Evolutionary conservation across 2,113 vertebrate genomes (phyloP).

Genomic region (Myotis yumanensis): DNA sequence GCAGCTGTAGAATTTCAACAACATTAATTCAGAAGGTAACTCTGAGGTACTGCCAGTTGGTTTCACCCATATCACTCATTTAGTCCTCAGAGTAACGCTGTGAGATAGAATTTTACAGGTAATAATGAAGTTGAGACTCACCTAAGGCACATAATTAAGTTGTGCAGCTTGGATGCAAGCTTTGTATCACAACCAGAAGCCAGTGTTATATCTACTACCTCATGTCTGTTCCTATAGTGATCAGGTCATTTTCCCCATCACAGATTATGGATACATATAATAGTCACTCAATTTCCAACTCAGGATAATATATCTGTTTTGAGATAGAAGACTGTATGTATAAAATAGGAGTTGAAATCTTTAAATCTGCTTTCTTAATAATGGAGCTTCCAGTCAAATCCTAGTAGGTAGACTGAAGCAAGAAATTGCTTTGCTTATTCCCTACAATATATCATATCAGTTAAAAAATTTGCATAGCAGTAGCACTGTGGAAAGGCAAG

Average conservation of each 20-base stretch:
- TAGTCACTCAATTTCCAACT: neutral
- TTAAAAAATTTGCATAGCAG: constrained; percentile 32
- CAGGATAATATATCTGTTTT: neutral
- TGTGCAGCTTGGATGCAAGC: neutral
- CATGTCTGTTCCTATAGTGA: neutral
- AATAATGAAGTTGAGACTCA: neutral
- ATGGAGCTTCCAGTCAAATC: neutral
- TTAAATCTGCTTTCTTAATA: constrained; percentile 41
- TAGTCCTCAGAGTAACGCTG: constrained; percentile 17
- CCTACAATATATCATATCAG: neutral
- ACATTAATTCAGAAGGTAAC: constrained; percentile 26
- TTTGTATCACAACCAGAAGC: constrained; percentile 8
- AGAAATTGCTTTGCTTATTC: constrained; percentile 21
- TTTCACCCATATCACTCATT: neutral
- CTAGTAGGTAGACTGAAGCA: neutral
- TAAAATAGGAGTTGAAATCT: constrained; percentile 16
- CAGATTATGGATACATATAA: neutral
- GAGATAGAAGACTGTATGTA: neutral
- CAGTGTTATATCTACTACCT: neutral
- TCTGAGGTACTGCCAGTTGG: constrained; percentile 19
- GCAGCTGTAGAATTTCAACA: constrained; percentile 34
- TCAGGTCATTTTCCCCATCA: neutral
- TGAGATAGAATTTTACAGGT: neutral
- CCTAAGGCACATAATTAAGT: neutral
- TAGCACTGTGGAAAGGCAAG: neutral